Conservation (phyloP, 2,888 invertebrate genomes). For the Parthenolecanium corni region DNA sequence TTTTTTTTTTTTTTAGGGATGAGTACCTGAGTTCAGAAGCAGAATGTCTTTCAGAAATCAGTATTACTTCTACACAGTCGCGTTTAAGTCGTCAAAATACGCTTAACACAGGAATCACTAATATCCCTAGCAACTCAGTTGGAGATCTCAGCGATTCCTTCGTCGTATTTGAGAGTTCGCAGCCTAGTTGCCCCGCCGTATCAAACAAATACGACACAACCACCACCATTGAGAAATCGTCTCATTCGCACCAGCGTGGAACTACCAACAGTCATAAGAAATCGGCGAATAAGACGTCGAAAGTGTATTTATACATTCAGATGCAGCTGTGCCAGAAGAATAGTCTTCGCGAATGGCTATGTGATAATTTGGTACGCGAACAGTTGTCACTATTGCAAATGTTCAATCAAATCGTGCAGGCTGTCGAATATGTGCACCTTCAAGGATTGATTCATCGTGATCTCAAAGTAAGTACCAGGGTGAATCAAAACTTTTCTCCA, state of each 20-base stretch:
- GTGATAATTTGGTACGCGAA: constrained; percentile 42
- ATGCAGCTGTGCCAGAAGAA: constrained; percentile 89
- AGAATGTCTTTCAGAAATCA: constrained; percentile 3
- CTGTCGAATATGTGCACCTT: constrained; percentile 89
- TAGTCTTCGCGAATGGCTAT: constrained; percentile 84
- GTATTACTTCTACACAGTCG: constrained; percentile 7
- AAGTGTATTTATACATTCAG: constrained; percentile 84
- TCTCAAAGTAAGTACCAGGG: constrained; percentile 69
- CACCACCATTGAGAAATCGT: not conserved
- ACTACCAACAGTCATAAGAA: not conserved
- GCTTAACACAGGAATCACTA: not conserved
- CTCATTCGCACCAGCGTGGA: not conserved
- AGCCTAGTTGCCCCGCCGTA: constrained; percentile 33
- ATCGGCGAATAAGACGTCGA: constrained; percentile 34
- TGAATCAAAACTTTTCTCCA: no score
- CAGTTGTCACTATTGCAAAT: constrained; percentile 48
- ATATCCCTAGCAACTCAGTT: no score
- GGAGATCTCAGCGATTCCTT: constrained; percentile 40
- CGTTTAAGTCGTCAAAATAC: not conserved
- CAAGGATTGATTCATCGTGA: constrained; percentile 91
- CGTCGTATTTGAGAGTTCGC: constrained; percentile 42
- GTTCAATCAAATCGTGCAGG: constrained; percentile 83
- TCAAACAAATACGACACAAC: constrained; percentile 1
- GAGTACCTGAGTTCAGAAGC: constrained; percentile 22
- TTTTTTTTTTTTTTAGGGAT: constrained; percentile 16